Evolutionary conservation across 2,888 invertebrate species (phyloP).

Genomic region (Ctena decussata): DNA sequence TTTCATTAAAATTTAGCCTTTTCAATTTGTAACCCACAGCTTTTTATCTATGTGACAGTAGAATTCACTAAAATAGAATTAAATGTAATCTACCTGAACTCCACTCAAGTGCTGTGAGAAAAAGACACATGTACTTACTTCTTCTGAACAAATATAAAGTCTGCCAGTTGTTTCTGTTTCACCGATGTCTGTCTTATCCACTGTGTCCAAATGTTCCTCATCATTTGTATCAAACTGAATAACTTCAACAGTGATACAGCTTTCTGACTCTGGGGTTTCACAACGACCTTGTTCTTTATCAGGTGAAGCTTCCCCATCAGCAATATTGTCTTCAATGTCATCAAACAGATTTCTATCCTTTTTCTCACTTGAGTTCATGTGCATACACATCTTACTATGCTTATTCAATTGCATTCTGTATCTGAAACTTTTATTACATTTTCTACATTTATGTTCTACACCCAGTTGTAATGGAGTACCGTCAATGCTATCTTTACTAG

Average conservation of each 20-base stretch:
- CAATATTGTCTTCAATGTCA: neutral
- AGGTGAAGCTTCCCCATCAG: neutral
- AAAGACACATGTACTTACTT: slow-evolving; percentile 41
- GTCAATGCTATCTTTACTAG: neutral
- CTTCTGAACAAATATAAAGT: slow-evolving; percentile 29
- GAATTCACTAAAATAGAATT: too few species aligned
- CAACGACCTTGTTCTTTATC: neutral
- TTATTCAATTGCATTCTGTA: neutral
- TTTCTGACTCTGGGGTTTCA: neutral
- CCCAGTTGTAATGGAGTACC: neutral
- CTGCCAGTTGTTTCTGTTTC: neutral
- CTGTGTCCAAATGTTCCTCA: neutral
- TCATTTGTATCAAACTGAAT: neutral
- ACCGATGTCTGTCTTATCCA: neutral
- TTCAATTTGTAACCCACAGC: too few species aligned
- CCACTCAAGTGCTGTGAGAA: too few species aligned
- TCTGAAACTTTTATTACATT: neutral
- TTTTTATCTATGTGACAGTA: too few species aligned
- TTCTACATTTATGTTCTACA: neutral
- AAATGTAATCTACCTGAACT: too few species aligned
- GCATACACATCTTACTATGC: neutral
- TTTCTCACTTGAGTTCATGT: neutral
- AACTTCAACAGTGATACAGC: neutral
- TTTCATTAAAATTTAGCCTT: too few species aligned
- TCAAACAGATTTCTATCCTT: neutral